Base-by-base conservation (phyloP, 2,888 invertebrate species). In the Deladenus siricidicola region DNA sequence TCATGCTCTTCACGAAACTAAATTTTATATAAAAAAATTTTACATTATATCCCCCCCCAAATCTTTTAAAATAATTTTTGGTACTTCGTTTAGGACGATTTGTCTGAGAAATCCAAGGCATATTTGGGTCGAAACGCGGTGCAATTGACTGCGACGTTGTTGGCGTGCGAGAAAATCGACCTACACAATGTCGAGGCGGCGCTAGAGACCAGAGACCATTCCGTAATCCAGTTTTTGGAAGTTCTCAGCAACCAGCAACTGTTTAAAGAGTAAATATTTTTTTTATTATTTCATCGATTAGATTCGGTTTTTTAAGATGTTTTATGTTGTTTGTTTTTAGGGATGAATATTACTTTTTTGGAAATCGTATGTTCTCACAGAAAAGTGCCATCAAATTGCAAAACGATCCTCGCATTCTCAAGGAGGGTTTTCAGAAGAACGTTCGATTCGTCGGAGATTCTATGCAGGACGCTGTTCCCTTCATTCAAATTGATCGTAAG, bases 341-440 rank as follows among this genome's bases (percentile, higher is more conserved):
- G 10, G 47, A 49, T 34, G 49, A 56, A 14, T 49, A 63, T 43
- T 45, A 29, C 24, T 23, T 62, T 17, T 62, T 55, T 42, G 50
- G 47, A 1, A 47, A 62, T 10, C 26, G 44, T 10, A 45, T 63
- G 42, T 62, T 49, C 47, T 39, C 63, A 23, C 28, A 55, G 50
- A 28, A 54, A 14, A 55, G 55, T 26, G 26, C 24, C 21, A 6
- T 56, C n/a, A 4, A 24, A 3, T 29, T 62, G 8, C 54, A 55
- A 14, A 30, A 29, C 24, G 63, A 28, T 23, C 59, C 62, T 17
- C 54, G 29, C 42, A 54, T 62, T 49, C 34, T 64, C 17, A 62
- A 62, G 43, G 44, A 51, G n/a, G 62, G 62, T n/a, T 45, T 62
- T 56, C 61, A 60, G 39, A 62, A 62, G 49, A 62, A 62, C 23